These are phyloP conservation scores for Drosophila erecta DNA, from an alignment of 1,140 invertebrate species.

Conservation along the genomic window DNA sequence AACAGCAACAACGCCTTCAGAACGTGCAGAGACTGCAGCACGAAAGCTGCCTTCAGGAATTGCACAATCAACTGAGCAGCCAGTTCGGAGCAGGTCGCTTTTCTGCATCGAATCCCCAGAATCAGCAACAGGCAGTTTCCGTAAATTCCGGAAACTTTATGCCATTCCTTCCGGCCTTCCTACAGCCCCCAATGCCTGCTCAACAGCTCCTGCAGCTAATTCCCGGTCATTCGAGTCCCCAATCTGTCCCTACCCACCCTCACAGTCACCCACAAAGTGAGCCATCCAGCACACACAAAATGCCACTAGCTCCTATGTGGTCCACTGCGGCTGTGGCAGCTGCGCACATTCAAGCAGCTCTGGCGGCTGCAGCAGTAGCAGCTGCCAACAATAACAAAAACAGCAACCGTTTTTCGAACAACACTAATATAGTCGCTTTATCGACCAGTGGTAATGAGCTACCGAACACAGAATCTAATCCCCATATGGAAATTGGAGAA, in stretches of 20 bases:
- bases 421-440: slow-evolving; percentile 30
- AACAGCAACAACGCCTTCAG: slow-evolving; percentile 64
- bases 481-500: slow-evolving; percentile 14
- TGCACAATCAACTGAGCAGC: slow-evolving; percentile 64
- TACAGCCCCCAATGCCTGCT: slow-evolving; percentile 54
- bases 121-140: slow-evolving; percentile 33
- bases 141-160: slow-evolving; percentile 41
- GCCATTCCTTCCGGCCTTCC: slow-evolving; percentile 71
- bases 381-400: slow-evolving; percentile 51
- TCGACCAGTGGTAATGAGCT: slow-evolving; percentile 3
- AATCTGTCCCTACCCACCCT: slow-evolving; percentile 9
- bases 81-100: slow-evolving; percentile 51
- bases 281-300: slow-evolving; percentile 42
- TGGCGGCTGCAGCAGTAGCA: slow-evolving; percentile 75
- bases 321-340: slow-evolving; percentile 75
- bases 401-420: slow-evolving; percentile 28
- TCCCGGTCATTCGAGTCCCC: slow-evolving; percentile 27
- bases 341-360: slow-evolving; percentile 78
- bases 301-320: slow-evolving; percentile 73
- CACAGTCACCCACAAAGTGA: slow-evolving; percentile 21
- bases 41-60: slow-evolving; percentile 64
- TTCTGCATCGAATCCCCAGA: slow-evolving; percentile 29
- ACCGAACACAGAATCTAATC: slow-evolving; percentile 5
- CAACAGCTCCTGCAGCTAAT: slow-evolving; percentile 56
- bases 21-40: slow-evolving; percentile 64